Conservation (phyloP, 2,888 invertebrate species). For the Drosophila planitibia region DNA sequence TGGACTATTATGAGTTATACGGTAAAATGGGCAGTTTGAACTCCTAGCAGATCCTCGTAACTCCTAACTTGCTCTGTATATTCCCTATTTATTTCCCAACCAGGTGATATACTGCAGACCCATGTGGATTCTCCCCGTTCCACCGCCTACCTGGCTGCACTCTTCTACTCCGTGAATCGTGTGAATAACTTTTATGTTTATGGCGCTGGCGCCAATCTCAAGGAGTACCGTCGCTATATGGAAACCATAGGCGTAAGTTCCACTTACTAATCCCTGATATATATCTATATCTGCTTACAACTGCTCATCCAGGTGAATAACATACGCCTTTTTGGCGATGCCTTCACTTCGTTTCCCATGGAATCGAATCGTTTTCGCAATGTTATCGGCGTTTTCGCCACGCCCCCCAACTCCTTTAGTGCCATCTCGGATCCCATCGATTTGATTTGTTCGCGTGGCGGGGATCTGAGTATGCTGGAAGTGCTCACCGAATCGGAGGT, state of each 20-base stretch:
- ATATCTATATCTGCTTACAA: too few species aligned
- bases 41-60: neutral
- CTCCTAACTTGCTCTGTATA: neutral
- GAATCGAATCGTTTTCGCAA: slow-evolving; percentile 87
- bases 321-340: slow-evolving; percentile 86
- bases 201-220: slow-evolving; percentile 86
- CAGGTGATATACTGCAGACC: slow-evolving; percentile 89
- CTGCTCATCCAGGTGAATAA: slow-evolving; percentile 83
- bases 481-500: slow-evolving; percentile 90
- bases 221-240: slow-evolving; percentile 90
- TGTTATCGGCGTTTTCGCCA: slow-evolving; percentile 89
- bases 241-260: slow-evolving; percentile 88
- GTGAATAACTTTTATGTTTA: slow-evolving; percentile 88
- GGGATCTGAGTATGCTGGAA: slow-evolving; percentile 91
- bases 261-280: neutral
- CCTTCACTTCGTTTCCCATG: slow-evolving; percentile 86
- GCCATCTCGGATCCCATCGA: slow-evolving; percentile 93
- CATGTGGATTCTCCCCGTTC: slow-evolving; percentile 92
- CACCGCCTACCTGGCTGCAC: slow-evolving; percentile 91
- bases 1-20: slow-evolving; percentile 87
- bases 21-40: slow-evolving; percentile 84
- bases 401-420: slow-evolving; percentile 93
- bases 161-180: slow-evolving; percentile 87
- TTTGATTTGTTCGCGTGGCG: slow-evolving; percentile 92
- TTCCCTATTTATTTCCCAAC: neutral